These are phyloP conservation scores for Neolamprologus sp. DNA, from an alignment of 2,113 vertebrate genomes.

Conservation along the genomic window DNA sequence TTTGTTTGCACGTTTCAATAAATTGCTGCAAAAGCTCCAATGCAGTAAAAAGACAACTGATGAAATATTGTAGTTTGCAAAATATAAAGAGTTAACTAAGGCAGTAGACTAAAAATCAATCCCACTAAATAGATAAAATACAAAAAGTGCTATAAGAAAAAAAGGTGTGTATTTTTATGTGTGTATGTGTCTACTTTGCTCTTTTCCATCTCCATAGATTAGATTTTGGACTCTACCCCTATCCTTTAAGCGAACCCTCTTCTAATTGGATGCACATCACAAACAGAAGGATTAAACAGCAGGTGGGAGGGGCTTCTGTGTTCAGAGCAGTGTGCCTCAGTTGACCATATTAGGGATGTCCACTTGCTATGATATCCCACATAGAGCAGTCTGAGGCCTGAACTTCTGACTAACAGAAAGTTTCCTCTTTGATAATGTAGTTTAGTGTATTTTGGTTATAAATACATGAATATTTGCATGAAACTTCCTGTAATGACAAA, in stretches of 20 bases:
- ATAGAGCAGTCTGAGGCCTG: neutral
- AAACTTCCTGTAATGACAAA: neutral
- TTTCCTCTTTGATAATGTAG: neutral
- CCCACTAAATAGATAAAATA: neutral
- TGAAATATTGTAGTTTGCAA: neutral
- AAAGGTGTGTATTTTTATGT: neutral
- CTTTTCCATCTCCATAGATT: neutral
- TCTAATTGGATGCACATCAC: neutral
- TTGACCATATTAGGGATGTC: neutral
- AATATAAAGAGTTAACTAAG: neutral
- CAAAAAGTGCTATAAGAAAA: neutral
- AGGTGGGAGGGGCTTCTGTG: neutral
- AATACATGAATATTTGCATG: neutral
- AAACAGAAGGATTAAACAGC: neutral
- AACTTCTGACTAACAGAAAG: neutral
- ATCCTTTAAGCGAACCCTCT: neutral
- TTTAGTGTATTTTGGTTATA: neutral
- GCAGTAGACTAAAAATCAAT: neutral
- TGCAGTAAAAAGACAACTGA: neutral
- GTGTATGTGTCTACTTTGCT: neutral
- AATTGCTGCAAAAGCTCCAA: neutral
- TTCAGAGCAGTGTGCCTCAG: neutral
- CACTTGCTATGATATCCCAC: neutral
- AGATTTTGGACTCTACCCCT: neutral
- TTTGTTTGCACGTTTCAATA: neutral